phyloP scores from a whole-genome alignment of 2,888 invertebrate genomes.

The Plagodis dolabraria region DNA sequence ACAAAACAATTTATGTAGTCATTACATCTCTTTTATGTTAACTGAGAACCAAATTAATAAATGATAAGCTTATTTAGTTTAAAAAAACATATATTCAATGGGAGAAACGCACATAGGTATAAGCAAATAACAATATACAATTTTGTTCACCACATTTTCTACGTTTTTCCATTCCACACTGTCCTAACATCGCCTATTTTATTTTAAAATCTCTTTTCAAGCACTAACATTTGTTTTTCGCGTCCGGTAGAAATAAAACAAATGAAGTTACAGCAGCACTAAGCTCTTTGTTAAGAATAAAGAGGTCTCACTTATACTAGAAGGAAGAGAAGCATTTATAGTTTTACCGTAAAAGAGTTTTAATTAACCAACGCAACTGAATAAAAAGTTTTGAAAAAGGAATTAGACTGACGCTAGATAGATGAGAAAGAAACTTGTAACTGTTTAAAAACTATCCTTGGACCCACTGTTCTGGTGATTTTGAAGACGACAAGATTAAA shows the following conservation, averaged over 20 bases:
- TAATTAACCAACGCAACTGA: constrained; percentile 53
- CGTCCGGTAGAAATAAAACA: constrained; percentile 33
- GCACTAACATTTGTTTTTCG: constrained; percentile 33
- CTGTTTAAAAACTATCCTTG: constrained; percentile 65
- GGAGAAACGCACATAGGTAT: no score
- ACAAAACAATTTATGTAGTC: no score
- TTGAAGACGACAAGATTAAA: constrained; percentile 73
- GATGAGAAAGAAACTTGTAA: constrained; percentile 67
- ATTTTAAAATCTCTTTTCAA: constrained; percentile 23
- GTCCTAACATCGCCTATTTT: constrained; percentile 16
- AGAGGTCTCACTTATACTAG: constrained; percentile 26
- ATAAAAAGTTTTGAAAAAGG: constrained; percentile 58
- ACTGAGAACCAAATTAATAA: no score
- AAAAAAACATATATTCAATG: no score
- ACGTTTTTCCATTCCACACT: constrained; percentile 1
- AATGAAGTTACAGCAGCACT: constrained; percentile 34
- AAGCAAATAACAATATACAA: no score
- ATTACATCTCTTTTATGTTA: no score
- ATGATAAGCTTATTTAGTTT: no score
- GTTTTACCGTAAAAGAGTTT: constrained; percentile 42
- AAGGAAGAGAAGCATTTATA: constrained; percentile 30
- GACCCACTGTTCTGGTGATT: constrained; percentile 47
- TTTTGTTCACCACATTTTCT: constrained; percentile 8
- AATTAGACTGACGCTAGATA: constrained; percentile 56
- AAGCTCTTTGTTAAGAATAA: constrained; percentile 31